These are phyloP conservation scores for Psettodes erumei DNA, from an alignment of 2,113 vertebrate genomes.

Conservation along the genomic window DNA sequence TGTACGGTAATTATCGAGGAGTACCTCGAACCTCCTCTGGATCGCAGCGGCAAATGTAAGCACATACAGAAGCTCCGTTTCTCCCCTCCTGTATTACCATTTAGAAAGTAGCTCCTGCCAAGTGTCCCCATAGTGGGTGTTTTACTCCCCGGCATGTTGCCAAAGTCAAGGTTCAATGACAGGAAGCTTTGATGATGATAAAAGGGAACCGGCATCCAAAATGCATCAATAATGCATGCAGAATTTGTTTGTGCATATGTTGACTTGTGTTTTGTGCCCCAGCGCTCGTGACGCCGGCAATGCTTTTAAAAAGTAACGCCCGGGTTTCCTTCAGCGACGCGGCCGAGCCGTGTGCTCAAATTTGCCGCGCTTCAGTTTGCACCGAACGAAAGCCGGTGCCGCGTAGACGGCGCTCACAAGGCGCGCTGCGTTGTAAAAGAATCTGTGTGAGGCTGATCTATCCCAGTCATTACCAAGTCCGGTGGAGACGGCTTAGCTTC, in stretches of 20 bases:
- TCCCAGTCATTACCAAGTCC: too few species aligned
- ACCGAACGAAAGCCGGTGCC: not conserved
- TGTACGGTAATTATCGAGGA: slow-evolving; percentile 38
- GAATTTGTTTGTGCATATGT: slow-evolving; percentile 60
- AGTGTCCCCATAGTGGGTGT: slow-evolving; percentile 18
- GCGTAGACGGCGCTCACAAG: not conserved
- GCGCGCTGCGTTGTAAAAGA: not conserved
- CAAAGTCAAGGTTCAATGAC: slow-evolving; percentile 48
- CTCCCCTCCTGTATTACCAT: slow-evolving; percentile 4
- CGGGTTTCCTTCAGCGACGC: not conserved
- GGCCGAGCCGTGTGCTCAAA: slow-evolving; percentile 7
- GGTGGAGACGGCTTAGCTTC: too few species aligned
- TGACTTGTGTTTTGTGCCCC: slow-evolving; percentile 48
- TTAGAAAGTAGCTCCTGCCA: slow-evolving; percentile 12
- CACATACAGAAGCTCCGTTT: slow-evolving; percentile 8
- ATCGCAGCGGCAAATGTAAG: slow-evolving; percentile 26
- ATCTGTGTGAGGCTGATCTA: too few species aligned
- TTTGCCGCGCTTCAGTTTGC: not conserved
- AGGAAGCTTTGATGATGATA: slow-evolving; percentile 46
- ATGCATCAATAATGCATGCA: slow-evolving; percentile 64
- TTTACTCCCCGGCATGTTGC: slow-evolving; percentile 33
- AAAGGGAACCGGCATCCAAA: slow-evolving; percentile 50
- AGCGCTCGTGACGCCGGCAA: slow-evolving; percentile 9
- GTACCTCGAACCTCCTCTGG: not conserved
- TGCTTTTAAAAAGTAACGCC: slow-evolving; percentile 28